Base-by-base conservation (phyloP, 92 coral and sea anemone genomes). In the Nematostella vectensis region DNA sequence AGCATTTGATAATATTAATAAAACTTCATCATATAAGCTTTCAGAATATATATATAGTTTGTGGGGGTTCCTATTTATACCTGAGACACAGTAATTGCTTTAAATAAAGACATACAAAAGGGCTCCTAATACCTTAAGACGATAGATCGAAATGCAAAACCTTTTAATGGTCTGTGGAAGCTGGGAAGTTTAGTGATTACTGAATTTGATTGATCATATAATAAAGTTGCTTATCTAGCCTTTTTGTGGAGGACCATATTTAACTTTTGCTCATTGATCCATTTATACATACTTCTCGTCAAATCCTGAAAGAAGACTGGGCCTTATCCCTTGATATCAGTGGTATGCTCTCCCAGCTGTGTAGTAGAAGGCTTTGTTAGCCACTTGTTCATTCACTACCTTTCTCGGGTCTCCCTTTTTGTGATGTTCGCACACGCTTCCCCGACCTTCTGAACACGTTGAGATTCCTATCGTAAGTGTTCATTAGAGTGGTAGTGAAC, bases 371-470 rank as follows among this genome's bases (percentile, higher is more conserved):
- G 83, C 95, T 21, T 49, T 47, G 12, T 80, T 56, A 21, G 64
- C 31, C 1, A 71, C 53, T 18, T 79, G 70, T 54, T 80, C 81
- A 3, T 58, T 61, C 10, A 67, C 85, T 36, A 77, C 28, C 59
- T 83, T 77, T 38, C 28, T 55, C 50, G 71, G 54, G 30, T 85
- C 83, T 40, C 77, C 68, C n/a, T 39, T 75, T 75, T 13, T 57
- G 51, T 45, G 88, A 75, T 16, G 60, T 52, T 55, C 61, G 50
- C 0, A 74, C 62, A 54, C 76, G 95, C 55, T 54, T 40, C 0
- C 83, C 95, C 19, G 95, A 85, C 20, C 83, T 66, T 50, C 56
- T 75, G 54, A 59, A 62, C 15, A 85, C 73, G 25, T 50, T 54
- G 62, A 71, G 31, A 58, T 55, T 58, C 21, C 11, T 44, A 62